These are phyloP conservation scores for Camptogramma bilineatum DNA, from an alignment of 2,888 invertebrate genomes.

Conservation along the genomic window DNA sequence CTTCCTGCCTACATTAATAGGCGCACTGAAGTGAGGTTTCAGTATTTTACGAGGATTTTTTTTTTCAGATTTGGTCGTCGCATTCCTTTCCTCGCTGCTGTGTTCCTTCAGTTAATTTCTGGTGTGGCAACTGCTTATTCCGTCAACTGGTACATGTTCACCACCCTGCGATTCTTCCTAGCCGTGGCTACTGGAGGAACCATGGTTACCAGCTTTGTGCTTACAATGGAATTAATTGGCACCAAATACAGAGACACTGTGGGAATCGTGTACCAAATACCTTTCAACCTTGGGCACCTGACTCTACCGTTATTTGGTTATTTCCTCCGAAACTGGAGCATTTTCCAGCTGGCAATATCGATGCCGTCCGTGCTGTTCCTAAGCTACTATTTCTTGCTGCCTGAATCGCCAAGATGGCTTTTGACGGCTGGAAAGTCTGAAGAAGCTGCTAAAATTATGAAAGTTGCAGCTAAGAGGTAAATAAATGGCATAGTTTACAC, in stretches of 20 bases:
- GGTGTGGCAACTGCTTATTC: slow-evolving; percentile 90
- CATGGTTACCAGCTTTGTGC: slow-evolving; percentile 91
- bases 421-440: slow-evolving; percentile 88
- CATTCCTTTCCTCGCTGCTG: slow-evolving; percentile 89
- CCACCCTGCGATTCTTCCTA: slow-evolving; percentile 88
- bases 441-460: slow-evolving; percentile 87
- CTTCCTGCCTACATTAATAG: slow-evolving; percentile 22
- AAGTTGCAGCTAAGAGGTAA: slow-evolving; percentile 86
- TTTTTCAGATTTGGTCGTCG: slow-evolving; percentile 90
- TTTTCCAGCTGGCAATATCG: slow-evolving; percentile 88
- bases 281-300: slow-evolving; percentile 89
- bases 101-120: slow-evolving; percentile 89
- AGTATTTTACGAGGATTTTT: slow-evolving; percentile 1
- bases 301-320: slow-evolving; percentile 87
- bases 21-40: background rate
- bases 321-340: slow-evolving; percentile 88
- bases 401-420: slow-evolving; percentile 94
- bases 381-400: slow-evolving; percentile 89
- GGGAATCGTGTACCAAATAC: slow-evolving; percentile 88
- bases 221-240: slow-evolving; percentile 89
- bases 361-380: slow-evolving; percentile 87
- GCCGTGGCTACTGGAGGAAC: slow-evolving; percentile 93
- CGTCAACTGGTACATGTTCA: slow-evolving; percentile 88
- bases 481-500: background rate
- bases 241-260: slow-evolving; percentile 87